Percentiles rank a stretch among this genome's conserved stretches.
phyloP scores from a whole-genome alignment of 2,888 invertebrate genomes.

The Chrysina gloriosa region DNA sequence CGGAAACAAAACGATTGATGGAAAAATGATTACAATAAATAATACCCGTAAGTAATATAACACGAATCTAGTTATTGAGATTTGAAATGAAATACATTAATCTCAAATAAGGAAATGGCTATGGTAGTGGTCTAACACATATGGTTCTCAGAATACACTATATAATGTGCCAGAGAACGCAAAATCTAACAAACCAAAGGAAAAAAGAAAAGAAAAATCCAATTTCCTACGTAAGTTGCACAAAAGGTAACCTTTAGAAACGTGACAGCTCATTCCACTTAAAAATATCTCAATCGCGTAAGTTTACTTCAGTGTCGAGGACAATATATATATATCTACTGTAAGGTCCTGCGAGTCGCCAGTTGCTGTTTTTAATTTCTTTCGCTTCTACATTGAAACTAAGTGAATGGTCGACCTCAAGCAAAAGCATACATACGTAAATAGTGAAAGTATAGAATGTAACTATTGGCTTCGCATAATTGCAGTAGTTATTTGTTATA shows the following conservation, averaged over 20 bases:
- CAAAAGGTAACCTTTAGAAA: slow-evolving; percentile 49
- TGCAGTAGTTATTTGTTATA: too few relatives aligned
- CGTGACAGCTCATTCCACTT: slow-evolving; percentile 50
- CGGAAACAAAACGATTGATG: too few relatives aligned
- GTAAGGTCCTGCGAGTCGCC: slow-evolving; percentile 33
- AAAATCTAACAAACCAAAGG: slow-evolving; percentile 47
- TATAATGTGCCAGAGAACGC: slow-evolving; percentile 42
- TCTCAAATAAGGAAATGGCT: neutral
- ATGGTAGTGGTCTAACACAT: slow-evolving; percentile 33
- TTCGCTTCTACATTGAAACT: slow-evolving; percentile 2
- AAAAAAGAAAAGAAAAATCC: slow-evolving; percentile 48
- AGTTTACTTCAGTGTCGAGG: slow-evolving; percentile 40
- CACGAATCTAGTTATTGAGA: neutral
- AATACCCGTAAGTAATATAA: too few relatives aligned
- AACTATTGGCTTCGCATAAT: too few relatives aligned
- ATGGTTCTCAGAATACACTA: slow-evolving; percentile 44
- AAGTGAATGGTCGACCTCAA: neutral
- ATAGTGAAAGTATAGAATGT: neutral
- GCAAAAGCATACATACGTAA: too few relatives aligned
- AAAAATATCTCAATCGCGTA: slow-evolving; percentile 46
- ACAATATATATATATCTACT: slow-evolving; percentile 40
- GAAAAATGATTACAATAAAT: too few relatives aligned
- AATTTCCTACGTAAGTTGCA: slow-evolving; percentile 49
- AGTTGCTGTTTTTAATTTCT: slow-evolving; percentile 34
- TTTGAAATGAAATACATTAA: neutral